Conservation (phyloP, 2,113 vertebrate genomes). For the Pluvianellus socialis region DNA sequence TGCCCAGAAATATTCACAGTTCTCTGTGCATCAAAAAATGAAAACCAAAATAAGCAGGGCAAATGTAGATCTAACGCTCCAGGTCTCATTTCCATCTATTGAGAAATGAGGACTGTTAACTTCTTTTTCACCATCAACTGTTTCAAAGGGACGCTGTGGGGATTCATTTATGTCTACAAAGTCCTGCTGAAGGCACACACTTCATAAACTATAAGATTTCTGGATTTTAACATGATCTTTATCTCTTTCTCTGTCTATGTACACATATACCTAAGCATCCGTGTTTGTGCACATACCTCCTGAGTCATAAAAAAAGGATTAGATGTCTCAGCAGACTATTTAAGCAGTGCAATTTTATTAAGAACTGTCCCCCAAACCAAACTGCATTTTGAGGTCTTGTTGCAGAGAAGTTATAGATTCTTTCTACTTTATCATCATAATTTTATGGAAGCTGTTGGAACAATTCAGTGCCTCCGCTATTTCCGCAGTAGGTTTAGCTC, state of each 20-base stretch:
- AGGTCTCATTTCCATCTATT: neutral
- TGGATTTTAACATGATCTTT: neutral
- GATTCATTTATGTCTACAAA: neutral
- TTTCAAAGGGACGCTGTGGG: neutral
- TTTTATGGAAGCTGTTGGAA: neutral
- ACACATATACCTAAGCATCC: neutral
- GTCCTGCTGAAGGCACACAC: neutral
- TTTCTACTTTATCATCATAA: neutral
- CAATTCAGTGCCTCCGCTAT: neutral
- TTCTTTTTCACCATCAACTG: neutral
- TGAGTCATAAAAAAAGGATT: neutral
- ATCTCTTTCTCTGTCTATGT: neutral
- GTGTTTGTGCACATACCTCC: neutral
- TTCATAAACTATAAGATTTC: neutral
- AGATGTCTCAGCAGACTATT: neutral
- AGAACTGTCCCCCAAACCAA: neutral
- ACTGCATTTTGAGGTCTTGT: neutral
- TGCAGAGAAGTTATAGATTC: neutral
- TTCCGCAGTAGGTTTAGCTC: conserved; percentile 5
- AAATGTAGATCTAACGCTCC: neutral
- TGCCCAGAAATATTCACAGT: neutral
- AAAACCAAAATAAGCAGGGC: neutral
- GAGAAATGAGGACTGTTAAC: neutral
- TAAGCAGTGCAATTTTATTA: neutral
- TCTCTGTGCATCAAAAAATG: neutral